Percentiles rank a stretch among this genome's conserved stretches.
Evolutionary conservation across 2,113 vertebrate genomes (phyloP).

Genomic region (Malurus alboscapulatus): DNA sequence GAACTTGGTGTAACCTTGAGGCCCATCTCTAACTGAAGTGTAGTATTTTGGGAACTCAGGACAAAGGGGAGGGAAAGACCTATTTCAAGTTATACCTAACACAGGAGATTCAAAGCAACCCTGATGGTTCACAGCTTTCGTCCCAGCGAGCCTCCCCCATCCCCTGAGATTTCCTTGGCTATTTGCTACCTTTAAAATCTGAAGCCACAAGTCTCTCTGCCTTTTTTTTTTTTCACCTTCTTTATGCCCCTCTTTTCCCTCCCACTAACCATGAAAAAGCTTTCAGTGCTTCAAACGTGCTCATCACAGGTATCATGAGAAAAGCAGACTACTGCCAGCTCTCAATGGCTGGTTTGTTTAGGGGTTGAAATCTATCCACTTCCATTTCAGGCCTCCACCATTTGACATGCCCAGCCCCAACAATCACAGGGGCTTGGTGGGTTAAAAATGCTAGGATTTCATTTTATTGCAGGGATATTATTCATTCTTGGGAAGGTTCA

Average conservation of each 20-base stretch:
- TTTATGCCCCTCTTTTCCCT: neutral
- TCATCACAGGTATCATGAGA: constrained; percentile 20
- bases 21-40: neutral
- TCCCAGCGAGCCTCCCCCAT: neutral
- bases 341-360: constrained; percentile 11
- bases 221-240: neutral
- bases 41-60: neutral
- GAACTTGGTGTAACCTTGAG: constrained; percentile 16
- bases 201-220: neutral
- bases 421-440: neutral
- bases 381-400: neutral
- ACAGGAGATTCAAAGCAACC: neutral
- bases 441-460: constrained; percentile 67
- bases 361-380: neutral
- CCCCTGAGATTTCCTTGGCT: neutral
- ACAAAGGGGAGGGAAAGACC: neutral
- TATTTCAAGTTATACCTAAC: neutral
- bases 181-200: neutral
- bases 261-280: neutral
- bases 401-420: neutral
- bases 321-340: neutral
- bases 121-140: neutral
- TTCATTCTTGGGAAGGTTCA: constrained; percentile 67
- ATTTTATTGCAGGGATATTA: constrained; percentile 67
- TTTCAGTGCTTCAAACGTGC: neutral